A percentile compares a stretch with the other conserved stretches of the same genome.
Evolutionary conservation across 2,888 invertebrate genomes (phyloP).

Genomic region (Rhaphigaster nebulosa): DNA sequence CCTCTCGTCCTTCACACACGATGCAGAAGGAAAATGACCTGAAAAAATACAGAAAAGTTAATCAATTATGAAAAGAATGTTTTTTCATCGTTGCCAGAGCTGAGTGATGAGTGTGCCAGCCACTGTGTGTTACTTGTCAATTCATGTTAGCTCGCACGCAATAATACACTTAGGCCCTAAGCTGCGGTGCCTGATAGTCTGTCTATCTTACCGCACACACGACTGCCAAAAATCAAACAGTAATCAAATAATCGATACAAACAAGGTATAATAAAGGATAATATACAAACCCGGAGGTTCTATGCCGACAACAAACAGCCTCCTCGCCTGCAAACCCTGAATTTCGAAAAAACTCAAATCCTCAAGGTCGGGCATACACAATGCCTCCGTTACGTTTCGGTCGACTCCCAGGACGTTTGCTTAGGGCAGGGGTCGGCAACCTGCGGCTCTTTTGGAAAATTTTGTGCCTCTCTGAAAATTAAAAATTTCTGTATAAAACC

Average conservation of each 20-base stretch:
- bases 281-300: too few species aligned
- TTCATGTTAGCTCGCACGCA: background rate
- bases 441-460: too few species aligned
- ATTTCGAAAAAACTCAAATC: too few species aligned
- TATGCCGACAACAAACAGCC: too few species aligned
- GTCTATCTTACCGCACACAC: background rate
- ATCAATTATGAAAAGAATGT: background rate
- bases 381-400: too few species aligned
- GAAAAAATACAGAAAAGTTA: background rate
- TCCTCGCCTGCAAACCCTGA: too few species aligned
- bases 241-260: background rate
- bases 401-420: too few species aligned
- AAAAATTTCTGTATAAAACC: too few species aligned
- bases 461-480: too few species aligned
- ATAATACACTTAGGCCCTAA: slow-evolving; percentile 41
- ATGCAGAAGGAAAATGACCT: background rate
- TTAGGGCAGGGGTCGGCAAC: too few species aligned
- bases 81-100: background rate
- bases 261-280: too few species aligned
- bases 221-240: background rate
- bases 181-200: background rate
- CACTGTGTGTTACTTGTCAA: slow-evolving; percentile 37
- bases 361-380: too few species aligned
- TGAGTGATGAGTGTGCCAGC: slow-evolving; percentile 37
- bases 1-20: background rate